Evolutionary conservation across 2,888 invertebrate genomes (phyloP).

Genomic region (Aphidoletes aphidimyza): DNA sequence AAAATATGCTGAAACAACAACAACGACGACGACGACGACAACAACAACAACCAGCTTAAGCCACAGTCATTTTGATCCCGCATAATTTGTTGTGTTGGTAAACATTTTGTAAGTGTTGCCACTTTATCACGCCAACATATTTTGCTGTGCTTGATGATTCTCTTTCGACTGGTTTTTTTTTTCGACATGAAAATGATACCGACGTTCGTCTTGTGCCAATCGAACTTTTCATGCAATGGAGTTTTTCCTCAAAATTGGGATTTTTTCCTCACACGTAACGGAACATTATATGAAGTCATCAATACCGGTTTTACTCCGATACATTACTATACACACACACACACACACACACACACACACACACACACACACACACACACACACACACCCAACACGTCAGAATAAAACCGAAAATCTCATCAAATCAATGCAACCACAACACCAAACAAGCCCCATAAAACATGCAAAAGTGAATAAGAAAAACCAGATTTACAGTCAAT

Average conservation of each 20-base stretch:
- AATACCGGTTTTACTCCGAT: too few relatives aligned
- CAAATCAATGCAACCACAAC: slow-evolving; percentile 52
- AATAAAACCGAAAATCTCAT: too few relatives aligned
- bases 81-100: slow-evolving; percentile 18
- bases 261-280: neutral
- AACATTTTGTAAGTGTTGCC: neutral
- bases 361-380: too few relatives aligned
- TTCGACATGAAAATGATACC: too few relatives aligned
- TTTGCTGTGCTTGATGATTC: neutral
- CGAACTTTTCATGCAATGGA: too few relatives aligned
- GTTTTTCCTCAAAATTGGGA: too few relatives aligned
- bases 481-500: neutral
- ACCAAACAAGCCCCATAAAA: slow-evolving; percentile 15
- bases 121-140: neutral
- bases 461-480: slow-evolving; percentile 46
- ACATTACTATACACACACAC: too few relatives aligned
- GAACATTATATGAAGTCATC: neutral
- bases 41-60: neutral
- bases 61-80: neutral
- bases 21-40: neutral
- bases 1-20: neutral
- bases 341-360: too few relatives aligned
- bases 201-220: too few relatives aligned
- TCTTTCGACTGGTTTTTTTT: neutral
- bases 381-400: too few relatives aligned